These are phyloP conservation scores for Drosophila lacertosa DNA, from an alignment of 1,140 invertebrate species.

Conservation along the genomic window DNA sequence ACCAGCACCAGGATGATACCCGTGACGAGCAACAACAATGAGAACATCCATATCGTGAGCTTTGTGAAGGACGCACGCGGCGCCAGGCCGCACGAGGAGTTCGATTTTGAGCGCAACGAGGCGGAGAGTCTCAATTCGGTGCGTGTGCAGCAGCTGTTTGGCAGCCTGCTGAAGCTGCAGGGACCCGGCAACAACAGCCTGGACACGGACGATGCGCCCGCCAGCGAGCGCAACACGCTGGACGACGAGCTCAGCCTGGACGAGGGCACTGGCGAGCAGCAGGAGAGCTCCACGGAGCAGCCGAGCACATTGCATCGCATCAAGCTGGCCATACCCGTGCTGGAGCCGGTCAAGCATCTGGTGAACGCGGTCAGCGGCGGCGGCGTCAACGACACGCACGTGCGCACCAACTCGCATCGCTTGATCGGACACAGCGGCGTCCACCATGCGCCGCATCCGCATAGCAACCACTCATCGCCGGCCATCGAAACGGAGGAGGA, in stretches of 20 bases:
- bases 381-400: constrained; percentile 65
- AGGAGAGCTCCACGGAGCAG: constrained; percentile 53
- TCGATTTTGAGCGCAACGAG: constrained; percentile 67
- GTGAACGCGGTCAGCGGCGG: constrained; percentile 71
- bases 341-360: constrained; percentile 74
- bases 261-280: constrained; percentile 48
- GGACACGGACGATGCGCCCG: constrained; percentile 53
- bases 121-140: constrained; percentile 59
- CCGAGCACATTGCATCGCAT: constrained; percentile 58
- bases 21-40: constrained; percentile 22
- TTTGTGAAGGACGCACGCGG: constrained; percentile 43
- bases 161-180: constrained; percentile 50
- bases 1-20: constrained; percentile 11
- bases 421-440: constrained; percentile 60
- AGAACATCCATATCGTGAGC: constrained; percentile 57
- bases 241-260: constrained; percentile 50
- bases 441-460: constrained; percentile 44
- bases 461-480: constrained; percentile 54
- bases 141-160: constrained; percentile 56
- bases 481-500: constrained; percentile 80
- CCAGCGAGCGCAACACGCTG: constrained; percentile 48
- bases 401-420: constrained; percentile 60
- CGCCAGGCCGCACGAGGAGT: constrained; percentile 41
- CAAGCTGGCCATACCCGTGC: constrained; percentile 68
- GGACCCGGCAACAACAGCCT: constrained; percentile 41